Evolutionary conservation across 2,888 invertebrate species (phyloP), one percentile per base, ranked within the genome.

Genomic region (Neoscelio sp.): DNA sequence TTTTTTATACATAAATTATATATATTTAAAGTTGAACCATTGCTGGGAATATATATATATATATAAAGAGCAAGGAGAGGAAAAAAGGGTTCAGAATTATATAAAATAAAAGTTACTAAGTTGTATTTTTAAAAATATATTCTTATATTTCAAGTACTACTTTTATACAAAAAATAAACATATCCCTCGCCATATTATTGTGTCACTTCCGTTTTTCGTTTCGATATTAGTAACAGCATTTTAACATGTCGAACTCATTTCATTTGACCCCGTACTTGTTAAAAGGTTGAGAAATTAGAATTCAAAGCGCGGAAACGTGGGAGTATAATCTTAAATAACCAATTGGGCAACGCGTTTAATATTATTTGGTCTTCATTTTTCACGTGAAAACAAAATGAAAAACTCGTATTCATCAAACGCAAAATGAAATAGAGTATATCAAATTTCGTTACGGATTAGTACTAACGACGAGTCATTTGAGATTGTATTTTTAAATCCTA

Each of bases 401-500:
- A 46, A 44, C 12, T 30, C 20, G 46, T 17, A 13, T 62, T 20
- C 62, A 50, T 33, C n/a, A 26, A 65, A 42, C 30, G n/a, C n/a
- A n/a, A n/a, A n/a, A n/a, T n/a, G 18, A 28, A 20, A 18, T 65
- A 42, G 40, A 50, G 40, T 50, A 54, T 67, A 68, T 68, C 38
- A 46, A 56, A 56, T 67, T 67, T 54, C 65, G n/a, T 20, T 65
- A 50, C 40, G 30, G 17, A 67, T 44, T 18, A 23, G 23, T 44
- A 54, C 30, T 44, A 67, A 67, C 54, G 54, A 54, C 33, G 7
- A 33, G 42, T 56, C 26, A 38, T 67, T 35, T 54, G 13, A 13
- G 13, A 13, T 52, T 13, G 13, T 68, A 68, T 68, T 68, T 68
- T 56, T 68, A 56, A 46, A 68, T 46, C 44, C 7, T 18, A 26